Percentiles rank a stretch among this genome's conserved stretches.
These are phyloP conservation scores for Acrobasis consociella DNA, from an alignment of 2,888 invertebrate genomes.

Conservation along the genomic window DNA sequence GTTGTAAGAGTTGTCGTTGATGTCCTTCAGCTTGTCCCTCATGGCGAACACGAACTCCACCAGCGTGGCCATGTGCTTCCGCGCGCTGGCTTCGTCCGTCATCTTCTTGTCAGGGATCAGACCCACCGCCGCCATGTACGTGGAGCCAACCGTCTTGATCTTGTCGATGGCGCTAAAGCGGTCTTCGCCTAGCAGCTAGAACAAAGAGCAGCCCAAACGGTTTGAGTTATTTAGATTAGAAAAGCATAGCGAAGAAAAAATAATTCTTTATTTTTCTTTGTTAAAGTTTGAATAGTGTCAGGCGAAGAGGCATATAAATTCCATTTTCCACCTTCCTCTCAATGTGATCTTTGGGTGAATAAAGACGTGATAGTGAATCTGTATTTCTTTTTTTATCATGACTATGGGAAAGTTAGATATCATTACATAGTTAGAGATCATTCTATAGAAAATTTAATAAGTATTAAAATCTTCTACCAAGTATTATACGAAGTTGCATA, in stretches of 20 bases:
- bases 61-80: slow-evolving; percentile 86
- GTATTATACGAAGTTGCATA: neutral
- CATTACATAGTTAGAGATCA: too few species aligned
- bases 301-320: too few species aligned
- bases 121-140: slow-evolving; percentile 96
- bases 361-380: too few species aligned
- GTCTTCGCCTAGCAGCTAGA: slow-evolving; percentile 90
- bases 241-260: neutral
- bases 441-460: too few species aligned
- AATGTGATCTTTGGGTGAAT: too few species aligned
- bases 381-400: too few species aligned
- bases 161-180: slow-evolving; percentile 94
- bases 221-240: neutral
- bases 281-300: too few species aligned
- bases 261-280: too few species aligned
- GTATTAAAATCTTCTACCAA: too few species aligned
- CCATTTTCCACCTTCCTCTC: too few species aligned
- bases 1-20: slow-evolving; percentile 96
- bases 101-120: slow-evolving; percentile 91
- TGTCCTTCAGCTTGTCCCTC: slow-evolving; percentile 91
- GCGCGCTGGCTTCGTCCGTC: slow-evolving; percentile 82
- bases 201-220: slow-evolving; percentile 21
- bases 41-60: slow-evolving; percentile 95
- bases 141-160: slow-evolving; percentile 96
- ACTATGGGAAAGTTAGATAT: too few species aligned